phyloP scores from a whole-genome alignment of 30 jellyfish, hydroid and myxozoan genomes.

The Aurelia sp. region DNA sequence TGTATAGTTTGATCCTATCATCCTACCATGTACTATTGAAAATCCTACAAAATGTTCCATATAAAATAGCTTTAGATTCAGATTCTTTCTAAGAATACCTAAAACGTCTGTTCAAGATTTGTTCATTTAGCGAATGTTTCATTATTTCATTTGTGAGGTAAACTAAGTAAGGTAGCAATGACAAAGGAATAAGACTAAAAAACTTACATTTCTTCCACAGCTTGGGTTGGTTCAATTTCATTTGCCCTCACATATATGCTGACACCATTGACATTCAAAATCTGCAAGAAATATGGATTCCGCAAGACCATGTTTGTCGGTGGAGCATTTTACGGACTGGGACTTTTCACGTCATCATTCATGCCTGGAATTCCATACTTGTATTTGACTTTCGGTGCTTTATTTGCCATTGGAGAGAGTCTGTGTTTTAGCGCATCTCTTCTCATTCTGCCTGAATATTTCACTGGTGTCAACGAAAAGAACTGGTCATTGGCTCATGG shows the following conservation, averaged over 20 bases:
- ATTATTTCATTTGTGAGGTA: too few relatives aligned
- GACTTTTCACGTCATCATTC: constrained; percentile 79
- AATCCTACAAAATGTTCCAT: too few relatives aligned
- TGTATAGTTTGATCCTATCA: too few relatives aligned
- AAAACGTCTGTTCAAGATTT: too few relatives aligned
- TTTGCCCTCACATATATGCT: constrained; percentile 83
- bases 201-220: constrained; percentile 34
- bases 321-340: constrained; percentile 76
- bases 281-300: constrained; percentile 70
- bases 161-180: too few relatives aligned
- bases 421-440: constrained; percentile 83
- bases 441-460: constrained; percentile 81
- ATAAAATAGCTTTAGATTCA: too few relatives aligned
- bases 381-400: constrained; percentile 77
- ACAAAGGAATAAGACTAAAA: neutral
- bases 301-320: constrained; percentile 88
- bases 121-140: too few relatives aligned
- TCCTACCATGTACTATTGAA: too few relatives aligned
- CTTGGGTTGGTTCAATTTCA: constrained; percentile 96
- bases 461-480: constrained; percentile 34
- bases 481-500: constrained; percentile 95
- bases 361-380: constrained; percentile 79
- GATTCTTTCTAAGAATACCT: too few relatives aligned
- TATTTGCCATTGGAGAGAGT: constrained; percentile 85
- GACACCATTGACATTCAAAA: constrained; percentile 86